A percentile compares a stretch with the other conserved stretches of the same genome.
Evolutionary conservation across 2,888 invertebrate species (phyloP).

Genomic region (Eilema sororculum): DNA sequence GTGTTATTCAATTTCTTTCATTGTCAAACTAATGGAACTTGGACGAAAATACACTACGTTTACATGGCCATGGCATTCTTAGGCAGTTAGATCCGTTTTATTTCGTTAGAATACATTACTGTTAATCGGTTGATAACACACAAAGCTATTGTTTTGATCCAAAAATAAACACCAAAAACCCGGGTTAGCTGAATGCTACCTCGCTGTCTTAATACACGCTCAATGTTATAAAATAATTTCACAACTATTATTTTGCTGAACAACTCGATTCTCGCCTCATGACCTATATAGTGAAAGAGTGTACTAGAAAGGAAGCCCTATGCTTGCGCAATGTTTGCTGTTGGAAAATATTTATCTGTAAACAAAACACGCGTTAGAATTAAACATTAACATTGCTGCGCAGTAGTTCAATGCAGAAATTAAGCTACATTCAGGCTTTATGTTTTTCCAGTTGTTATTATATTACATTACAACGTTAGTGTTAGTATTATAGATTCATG

Average conservation of each 20-base stretch:
- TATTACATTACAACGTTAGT: no score
- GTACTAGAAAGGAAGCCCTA: slow-evolving; percentile 67
- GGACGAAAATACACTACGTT: slow-evolving; percentile 75
- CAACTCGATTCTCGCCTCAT: slow-evolving; percentile 58
- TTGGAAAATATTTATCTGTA: slow-evolving; percentile 58
- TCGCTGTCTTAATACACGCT: slow-evolving; percentile 22
- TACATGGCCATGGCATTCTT: slow-evolving; percentile 75
- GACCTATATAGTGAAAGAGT: slow-evolving; percentile 70
- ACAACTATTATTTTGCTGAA: slow-evolving; percentile 39
- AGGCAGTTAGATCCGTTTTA: slow-evolving; percentile 51
- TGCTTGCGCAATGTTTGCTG: slow-evolving; percentile 66
- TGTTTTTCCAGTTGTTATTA: neutral
- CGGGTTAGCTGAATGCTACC: slow-evolving; percentile 40
- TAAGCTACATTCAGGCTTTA: neutral
- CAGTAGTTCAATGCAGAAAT: slow-evolving; percentile 1
- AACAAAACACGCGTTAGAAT: slow-evolving; percentile 38
- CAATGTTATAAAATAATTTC: slow-evolving; percentile 46
- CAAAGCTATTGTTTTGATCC: slow-evolving; percentile 45
- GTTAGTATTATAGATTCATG: neutral
- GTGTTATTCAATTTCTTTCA: slow-evolving; percentile 74
- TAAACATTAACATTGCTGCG: slow-evolving; percentile 18
- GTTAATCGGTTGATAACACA: slow-evolving; percentile 57
- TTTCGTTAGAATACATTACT: slow-evolving; percentile 60
- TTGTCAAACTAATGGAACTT: slow-evolving; percentile 73
- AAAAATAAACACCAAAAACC: slow-evolving; percentile 49